phyloP scores from a whole-genome alignment of 2,888 invertebrate genomes.

The Dromius quadrimaculatus region DNA sequence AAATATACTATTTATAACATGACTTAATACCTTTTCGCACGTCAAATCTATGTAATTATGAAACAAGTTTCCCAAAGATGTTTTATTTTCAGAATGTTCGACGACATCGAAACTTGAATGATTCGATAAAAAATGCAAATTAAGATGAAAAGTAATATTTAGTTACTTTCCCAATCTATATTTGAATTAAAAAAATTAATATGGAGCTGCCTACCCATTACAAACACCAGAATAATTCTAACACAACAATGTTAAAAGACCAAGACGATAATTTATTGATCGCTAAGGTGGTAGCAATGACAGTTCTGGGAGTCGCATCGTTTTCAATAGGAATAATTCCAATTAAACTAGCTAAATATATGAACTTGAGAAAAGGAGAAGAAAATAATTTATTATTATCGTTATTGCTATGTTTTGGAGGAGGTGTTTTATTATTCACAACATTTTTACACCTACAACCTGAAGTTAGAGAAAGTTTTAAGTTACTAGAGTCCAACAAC shows the following conservation, averaged over 20 bases:
- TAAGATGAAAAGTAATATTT: conserved; percentile 31
- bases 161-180: conserved; percentile 17
- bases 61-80: conserved; percentile 1
- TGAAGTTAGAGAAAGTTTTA: conserved; percentile 73
- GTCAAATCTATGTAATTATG: not conserved
- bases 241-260: conserved; percentile 34
- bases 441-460: conserved; percentile 76
- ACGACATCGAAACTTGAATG: conserved; percentile 3
- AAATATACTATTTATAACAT: no score
- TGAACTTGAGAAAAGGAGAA: conserved; percentile 62
- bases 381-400: conserved; percentile 70
- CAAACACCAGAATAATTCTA: conserved; percentile 32
- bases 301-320: conserved; percentile 71
- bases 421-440: conserved; percentile 75
- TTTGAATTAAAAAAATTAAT: conserved; percentile 9
- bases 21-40: conserved; percentile 6
- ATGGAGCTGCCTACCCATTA: conserved; percentile 35
- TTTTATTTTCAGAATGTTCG: conserved; percentile 15
- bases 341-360: conserved; percentile 62
- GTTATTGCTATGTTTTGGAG: conserved; percentile 74
- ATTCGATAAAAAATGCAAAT: conserved; percentile 1
- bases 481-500: conserved; percentile 65
- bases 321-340: conserved; percentile 73
- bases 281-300: conserved; percentile 73
- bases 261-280: conserved; percentile 61